phyloP scores from a whole-genome alignment of 1,140 invertebrate genomes.

The Zaprionus kolodkinae region DNA sequence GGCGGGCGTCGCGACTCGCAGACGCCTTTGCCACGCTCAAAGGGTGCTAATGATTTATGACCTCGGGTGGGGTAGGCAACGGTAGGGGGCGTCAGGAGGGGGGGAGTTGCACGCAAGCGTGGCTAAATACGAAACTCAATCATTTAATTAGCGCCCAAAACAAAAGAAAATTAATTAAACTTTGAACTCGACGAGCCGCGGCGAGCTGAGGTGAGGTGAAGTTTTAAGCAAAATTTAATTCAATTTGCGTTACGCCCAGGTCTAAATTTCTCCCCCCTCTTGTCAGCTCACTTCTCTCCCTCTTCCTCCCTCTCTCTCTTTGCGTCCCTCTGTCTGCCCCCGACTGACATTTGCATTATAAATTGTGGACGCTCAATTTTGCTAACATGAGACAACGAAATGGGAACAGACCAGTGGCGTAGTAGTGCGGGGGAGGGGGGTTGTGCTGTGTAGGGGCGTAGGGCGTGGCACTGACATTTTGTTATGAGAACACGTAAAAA shows the following conservation, averaged over 20 bases:
- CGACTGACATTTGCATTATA: conserved; percentile 77
- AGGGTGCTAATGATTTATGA: conserved; percentile 79
- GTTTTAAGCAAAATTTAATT: conserved; percentile 71
- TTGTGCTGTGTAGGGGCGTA: not conserved
- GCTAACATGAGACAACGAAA: conserved; percentile 56
- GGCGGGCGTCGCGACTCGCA: conserved; percentile 48
- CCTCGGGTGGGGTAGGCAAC: conserved; percentile 8
- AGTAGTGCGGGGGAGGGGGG: not conserved
- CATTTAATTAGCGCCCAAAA: conserved; percentile 77
- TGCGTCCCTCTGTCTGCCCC: not conserved
- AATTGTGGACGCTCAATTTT: conserved; percentile 76
- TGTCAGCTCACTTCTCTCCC: too few relatives aligned
- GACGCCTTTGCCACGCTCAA: conserved; percentile 29
- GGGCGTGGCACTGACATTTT: conserved; percentile 63
- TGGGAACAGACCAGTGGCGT: not conserved
- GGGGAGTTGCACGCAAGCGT: conserved; percentile 19
- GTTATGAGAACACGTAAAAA: conserved; percentile 80
- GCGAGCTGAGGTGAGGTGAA: conserved; percentile 48
- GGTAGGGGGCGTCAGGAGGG: not conserved
- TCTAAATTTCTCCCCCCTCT: not conserved
- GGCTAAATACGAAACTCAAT: conserved; percentile 77
- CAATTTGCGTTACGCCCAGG: conserved; percentile 67
- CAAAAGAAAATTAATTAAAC: conserved; percentile 81
- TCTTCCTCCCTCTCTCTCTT: not conserved
- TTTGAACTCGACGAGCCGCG: conserved; percentile 56